phyloP scores from a whole-genome alignment of 2,113 vertebrate species.

The Hippocampus mohnikei region DNA sequence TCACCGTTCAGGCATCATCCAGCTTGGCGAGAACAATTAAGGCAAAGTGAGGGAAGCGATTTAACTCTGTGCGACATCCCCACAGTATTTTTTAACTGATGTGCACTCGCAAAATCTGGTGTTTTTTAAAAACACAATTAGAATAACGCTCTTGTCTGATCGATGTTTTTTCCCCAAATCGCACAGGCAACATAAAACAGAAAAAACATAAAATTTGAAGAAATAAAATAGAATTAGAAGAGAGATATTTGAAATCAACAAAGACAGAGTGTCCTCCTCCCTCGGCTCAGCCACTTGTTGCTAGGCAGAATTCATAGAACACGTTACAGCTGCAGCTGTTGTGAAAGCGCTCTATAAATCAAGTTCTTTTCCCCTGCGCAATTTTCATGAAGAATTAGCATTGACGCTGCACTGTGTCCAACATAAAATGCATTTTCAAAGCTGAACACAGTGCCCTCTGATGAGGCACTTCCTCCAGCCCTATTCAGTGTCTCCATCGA shows the following conservation, averaged over 20 bases:
- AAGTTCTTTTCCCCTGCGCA: neutral
- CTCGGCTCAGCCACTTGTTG: neutral
- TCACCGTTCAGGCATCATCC: conserved; percentile 25
- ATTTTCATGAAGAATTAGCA: neutral
- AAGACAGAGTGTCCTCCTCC: neutral
- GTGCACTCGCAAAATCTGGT: neutral
- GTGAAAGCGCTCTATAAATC: no score
- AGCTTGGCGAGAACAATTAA: conserved; percentile 32
- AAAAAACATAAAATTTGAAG: no score
- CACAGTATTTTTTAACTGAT: neutral
- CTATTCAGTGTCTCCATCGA: neutral
- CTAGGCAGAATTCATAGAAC: neutral
- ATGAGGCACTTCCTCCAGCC: neutral
- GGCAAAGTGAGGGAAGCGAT: conserved; percentile 16
- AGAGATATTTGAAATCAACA: neutral
- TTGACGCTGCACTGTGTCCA: neutral
- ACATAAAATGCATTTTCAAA: neutral
- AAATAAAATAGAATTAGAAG: no score
- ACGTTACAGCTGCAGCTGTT: neutral
- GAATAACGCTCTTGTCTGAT: neutral
- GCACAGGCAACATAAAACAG: neutral
- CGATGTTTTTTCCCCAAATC: neutral
- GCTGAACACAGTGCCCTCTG: neutral
- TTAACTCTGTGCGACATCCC: neutral
- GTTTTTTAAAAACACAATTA: neutral